Conservation (phyloP, 2,113 vertebrate species). For the Corvus moneduloides region DNA sequence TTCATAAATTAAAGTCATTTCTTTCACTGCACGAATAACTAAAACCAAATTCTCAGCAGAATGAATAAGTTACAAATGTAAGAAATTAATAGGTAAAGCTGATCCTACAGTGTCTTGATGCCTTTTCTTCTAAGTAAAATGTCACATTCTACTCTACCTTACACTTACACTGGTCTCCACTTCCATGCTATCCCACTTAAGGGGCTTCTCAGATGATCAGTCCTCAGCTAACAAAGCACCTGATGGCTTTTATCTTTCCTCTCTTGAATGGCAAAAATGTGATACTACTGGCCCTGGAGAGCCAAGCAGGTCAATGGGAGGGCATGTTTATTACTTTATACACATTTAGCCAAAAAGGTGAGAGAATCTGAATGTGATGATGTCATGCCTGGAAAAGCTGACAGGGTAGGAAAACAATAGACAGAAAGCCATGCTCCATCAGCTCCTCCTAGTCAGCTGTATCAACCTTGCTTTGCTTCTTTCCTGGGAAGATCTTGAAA, state of each 20-base stretch:
- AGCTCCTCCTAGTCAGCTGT: fast-evolving
- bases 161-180: neutral
- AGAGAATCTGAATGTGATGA: neutral
- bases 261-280: neutral
- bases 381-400: neutral
- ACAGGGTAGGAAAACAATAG: neutral
- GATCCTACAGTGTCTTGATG: neutral
- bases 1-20: neutral
- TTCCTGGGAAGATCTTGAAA: neutral
- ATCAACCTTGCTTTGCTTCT: neutral
- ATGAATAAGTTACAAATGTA: neutral
- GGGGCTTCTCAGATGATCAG: neutral
- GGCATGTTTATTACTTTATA: neutral
- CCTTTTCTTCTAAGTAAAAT: neutral
- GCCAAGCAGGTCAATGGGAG: neutral
- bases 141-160: neutral
- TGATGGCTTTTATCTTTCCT: neutral
- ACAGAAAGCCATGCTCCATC: neutral
- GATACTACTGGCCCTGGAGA: neutral
- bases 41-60: neutral
- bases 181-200: neutral
- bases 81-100: neutral
- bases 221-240: neutral
- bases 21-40: neutral
- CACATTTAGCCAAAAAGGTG: neutral